Conservation (phyloP, 1,140 invertebrate genomes). For the Helicoverpa zea region DNA sequence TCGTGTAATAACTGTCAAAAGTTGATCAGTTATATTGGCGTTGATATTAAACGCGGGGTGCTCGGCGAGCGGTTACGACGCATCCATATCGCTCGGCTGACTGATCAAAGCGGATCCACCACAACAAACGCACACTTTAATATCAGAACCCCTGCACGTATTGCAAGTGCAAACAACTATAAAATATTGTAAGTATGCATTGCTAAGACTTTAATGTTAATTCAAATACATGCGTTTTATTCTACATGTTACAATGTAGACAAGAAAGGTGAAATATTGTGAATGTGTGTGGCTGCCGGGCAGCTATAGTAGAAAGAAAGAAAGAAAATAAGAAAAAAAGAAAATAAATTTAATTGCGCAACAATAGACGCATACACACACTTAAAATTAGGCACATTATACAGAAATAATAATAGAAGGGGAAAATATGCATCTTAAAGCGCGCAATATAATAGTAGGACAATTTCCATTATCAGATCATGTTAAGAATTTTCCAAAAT, state of each 20-base stretch:
- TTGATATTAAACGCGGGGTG: conserved; percentile 47
- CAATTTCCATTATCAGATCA: no score
- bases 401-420: no score
- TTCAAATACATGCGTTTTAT: background rate
- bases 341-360: no score
- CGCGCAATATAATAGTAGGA: no score
- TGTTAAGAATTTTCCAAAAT: no score
- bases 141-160: conserved; percentile 51
- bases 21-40: conserved; percentile 12
- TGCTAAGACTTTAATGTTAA: background rate
- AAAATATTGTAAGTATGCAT: background rate
- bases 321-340: no score
- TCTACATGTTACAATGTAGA: background rate
- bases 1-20: conserved; percentile 20
- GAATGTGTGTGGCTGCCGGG: no score
- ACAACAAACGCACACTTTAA: conserved; percentile 66
- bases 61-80: conserved; percentile 59
- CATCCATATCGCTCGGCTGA: conserved; percentile 73
- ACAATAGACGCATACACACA: no score
- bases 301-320: no score
- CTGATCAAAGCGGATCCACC: conserved; percentile 67
- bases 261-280: background rate
- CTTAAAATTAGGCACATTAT: no score
- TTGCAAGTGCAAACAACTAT: conserved; percentile 8
- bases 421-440: no score